Evolutionary conservation across 2,797 vertebrate species (phyloP), one percentile per base, ranked within the genome.

Genomic region (Falco concolor): DNA sequence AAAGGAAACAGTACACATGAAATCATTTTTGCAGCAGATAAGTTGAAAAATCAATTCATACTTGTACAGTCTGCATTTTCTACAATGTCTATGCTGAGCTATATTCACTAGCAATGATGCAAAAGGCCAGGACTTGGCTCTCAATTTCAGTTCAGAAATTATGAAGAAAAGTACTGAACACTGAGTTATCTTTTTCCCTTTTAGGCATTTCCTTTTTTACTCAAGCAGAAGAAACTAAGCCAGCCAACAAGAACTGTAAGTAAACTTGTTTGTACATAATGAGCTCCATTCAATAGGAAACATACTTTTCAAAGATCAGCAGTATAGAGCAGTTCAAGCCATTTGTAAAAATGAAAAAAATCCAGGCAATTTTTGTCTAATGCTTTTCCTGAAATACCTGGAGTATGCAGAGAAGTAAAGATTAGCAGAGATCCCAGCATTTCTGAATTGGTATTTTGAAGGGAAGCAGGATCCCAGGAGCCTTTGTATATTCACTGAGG

Each of bases 201-300:
- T 60, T 52, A 98, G 95, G 97, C 40, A 91, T 96, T 64, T 96
- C 96, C 65, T 94, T 97, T 93, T 97, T 96, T 80, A 96, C 91
- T 38, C 97, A 96, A 18, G 47, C 74, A 45, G 95, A 97, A 65
- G 97, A 97, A 92, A 95, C 90, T 72, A 97, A 97, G 67, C 50
- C 86, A 18, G 7, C 93, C 90, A 96, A 92, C 84, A 97, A 95
- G 78, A 92, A 96, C 47, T 93, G 96, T 97, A 96, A 97, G 96
- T 97, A 92, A 84, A 87, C 15, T 18, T 72, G 6, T 40, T 85
- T 70, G 13, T 24, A 32, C 4, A 7, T 70, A 65, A 50, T 30
- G 57, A 82, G 10, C 21, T 78, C 44, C 28, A 9, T 44, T 52
- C 81, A 63, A 17, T 10, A 18, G 25, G 23, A 84, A 56, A 67